phyloP scores from a whole-genome alignment of 2,113 vertebrate genomes.

The Chaetodon auriga region DNA sequence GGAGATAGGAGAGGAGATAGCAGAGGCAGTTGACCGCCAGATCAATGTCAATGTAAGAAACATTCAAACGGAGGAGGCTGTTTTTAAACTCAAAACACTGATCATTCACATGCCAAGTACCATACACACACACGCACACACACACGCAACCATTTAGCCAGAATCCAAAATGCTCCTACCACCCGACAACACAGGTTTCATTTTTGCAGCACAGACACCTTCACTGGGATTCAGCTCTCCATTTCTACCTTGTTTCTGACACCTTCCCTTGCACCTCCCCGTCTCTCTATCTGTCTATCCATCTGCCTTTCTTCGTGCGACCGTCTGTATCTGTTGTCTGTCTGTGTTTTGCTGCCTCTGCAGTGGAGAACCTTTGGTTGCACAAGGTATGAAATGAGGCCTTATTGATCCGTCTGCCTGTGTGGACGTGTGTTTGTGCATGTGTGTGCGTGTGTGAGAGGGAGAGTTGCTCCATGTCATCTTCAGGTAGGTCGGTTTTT shows the following conservation, averaged over 20 bases:
- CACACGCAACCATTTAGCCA: slow-evolving; percentile 12
- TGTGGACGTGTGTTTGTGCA: slow-evolving; percentile 37
- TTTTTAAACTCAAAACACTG: slow-evolving; percentile 36
- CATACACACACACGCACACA: neutral
- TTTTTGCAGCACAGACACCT: slow-evolving; percentile 11
- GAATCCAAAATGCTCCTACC: slow-evolving; percentile 12
- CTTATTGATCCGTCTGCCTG: slow-evolving; percentile 71
- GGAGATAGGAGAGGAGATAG: neutral
- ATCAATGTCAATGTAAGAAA: slow-evolving; percentile 36
- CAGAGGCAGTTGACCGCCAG: slow-evolving; percentile 6
- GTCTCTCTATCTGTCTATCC: neutral
- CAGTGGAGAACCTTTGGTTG: slow-evolving; percentile 61
- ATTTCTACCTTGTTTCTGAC: slow-evolving; percentile 45
- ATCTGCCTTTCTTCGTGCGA: neutral
- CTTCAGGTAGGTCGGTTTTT: slow-evolving; percentile 12
- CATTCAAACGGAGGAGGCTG: neutral
- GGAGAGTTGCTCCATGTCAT: slow-evolving; percentile 21
- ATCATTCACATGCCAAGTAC: slow-evolving; percentile 22
- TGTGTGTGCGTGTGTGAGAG: neutral
- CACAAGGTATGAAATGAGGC: slow-evolving; percentile 78
- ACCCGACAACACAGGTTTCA: slow-evolving; percentile 12
- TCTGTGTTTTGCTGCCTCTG: slow-evolving; percentile 52
- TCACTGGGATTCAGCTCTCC: slow-evolving; percentile 22
- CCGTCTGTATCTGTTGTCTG: slow-evolving; percentile 40
- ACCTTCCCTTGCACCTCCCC: slow-evolving; percentile 9